Base-by-base conservation (phyloP, 2,888 invertebrate species). In the Pseudanteris insignis region DNA sequence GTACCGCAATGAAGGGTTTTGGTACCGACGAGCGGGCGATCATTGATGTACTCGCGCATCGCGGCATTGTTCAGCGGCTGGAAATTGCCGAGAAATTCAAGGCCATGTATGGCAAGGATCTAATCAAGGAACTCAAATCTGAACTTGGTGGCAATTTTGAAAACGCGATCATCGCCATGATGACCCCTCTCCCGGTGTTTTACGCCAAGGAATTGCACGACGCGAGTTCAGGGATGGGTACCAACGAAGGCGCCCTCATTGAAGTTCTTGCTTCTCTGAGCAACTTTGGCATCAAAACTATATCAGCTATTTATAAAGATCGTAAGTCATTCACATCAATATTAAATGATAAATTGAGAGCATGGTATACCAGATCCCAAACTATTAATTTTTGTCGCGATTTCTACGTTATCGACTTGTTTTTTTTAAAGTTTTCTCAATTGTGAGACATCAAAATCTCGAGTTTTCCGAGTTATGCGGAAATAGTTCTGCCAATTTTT, bases 1-100 rank as follows among this genome's bases (percentile, higher is more conserved):
- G 91, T 69, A 92, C 91, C 79, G 94, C 94, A 10, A 94, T 95
- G 94, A 94, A 94, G 80, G 94, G 94, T 51, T 88, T 94, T 71
- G 93, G 95, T 47, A 96, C 96, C 0, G 92, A 96, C 77, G 96
- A 96, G 78, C 89, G 90, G 73, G 85, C 91, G 0, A 89, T 96
- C 69, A 94, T 95, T 54, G 88, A 89, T 68, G 88, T 96, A 7
- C 83, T 97, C 34, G 87, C 91, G 5, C 86, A 87, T 65, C 87
- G 96, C 38, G 89, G 89, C 65, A 94, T 95, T 74, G 86, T 86
- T 21, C 96, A 98, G 81, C 86, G 97, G 53, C 85, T 92, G 67
- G 88, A 92, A 74, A 91, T 95, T 69, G 86, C 89, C 12, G 84
- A 86, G 13, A 88, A 89, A 72, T 95, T 90, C 76, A 95, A 95